These are phyloP conservation scores for Rhizoglyphus robini DNA, from an alignment of 1,140 invertebrate species.

Conservation along the genomic window DNA sequence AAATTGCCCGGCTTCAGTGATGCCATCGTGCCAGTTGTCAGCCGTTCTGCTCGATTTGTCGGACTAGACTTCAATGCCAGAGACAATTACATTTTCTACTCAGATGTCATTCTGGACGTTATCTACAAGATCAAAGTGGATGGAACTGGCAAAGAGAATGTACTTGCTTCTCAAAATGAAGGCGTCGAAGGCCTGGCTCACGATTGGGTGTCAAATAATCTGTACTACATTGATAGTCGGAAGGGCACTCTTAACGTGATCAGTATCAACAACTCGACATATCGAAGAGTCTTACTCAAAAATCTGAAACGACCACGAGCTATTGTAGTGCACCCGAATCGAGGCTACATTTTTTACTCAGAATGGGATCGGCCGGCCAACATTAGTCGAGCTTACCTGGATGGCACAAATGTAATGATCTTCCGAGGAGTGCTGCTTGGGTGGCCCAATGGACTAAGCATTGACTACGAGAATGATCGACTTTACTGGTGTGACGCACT, in stretches of 20 bases:
- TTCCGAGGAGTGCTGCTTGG: slow-evolving; percentile 85
- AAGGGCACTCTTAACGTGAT: slow-evolving; percentile 90
- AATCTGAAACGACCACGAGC: slow-evolving; percentile 80
- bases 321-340: slow-evolving; percentile 89
- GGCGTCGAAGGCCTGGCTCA: slow-evolving; percentile 91
- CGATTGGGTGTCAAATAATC: slow-evolving; percentile 91
- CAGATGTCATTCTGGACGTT: slow-evolving; percentile 89
- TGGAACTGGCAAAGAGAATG: slow-evolving; percentile 74
- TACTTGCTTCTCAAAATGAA: slow-evolving; percentile 88
- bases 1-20: slow-evolving; percentile 80
- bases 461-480: slow-evolving; percentile 70
- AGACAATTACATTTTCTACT: slow-evolving; percentile 87
- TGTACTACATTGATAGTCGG: slow-evolving; percentile 94
- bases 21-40: slow-evolving; percentile 66
- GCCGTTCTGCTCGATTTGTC: slow-evolving; percentile 78
- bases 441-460: slow-evolving; percentile 87
- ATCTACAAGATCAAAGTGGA: slow-evolving; percentile 81
- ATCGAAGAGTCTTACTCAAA: slow-evolving; percentile 65
- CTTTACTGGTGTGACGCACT: slow-evolving; percentile 92
- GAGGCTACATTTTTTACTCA: slow-evolving; percentile 79
- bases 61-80: slow-evolving; percentile 89
- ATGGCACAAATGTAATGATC: slow-evolving; percentile 67
- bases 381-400: slow-evolving; percentile 74
- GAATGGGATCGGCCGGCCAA: slow-evolving; percentile 93
- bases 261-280: slow-evolving; percentile 66